Evolutionary conservation across 2,113 vertebrate genomes (phyloP).

Genomic region (Australoheros scitulus): DNA sequence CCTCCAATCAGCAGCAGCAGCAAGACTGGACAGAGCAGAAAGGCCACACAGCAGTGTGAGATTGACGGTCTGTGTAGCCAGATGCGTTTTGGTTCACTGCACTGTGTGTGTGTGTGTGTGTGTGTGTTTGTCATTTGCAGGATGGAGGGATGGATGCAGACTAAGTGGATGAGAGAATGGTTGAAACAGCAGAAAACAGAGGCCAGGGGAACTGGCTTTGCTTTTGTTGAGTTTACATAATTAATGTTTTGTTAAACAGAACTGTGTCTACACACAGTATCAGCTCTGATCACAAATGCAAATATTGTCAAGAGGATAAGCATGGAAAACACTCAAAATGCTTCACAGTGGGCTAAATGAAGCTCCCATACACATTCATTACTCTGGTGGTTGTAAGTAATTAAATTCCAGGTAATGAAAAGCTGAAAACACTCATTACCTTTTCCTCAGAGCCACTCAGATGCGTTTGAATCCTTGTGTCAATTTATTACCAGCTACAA

Average conservation of each 20-base stretch:
- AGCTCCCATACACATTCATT: constrained; percentile 29
- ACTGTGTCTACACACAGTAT: constrained; percentile 59
- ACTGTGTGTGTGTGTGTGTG: constrained; percentile 31
- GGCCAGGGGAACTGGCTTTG: constrained; percentile 47
- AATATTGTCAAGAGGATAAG: constrained; percentile 64
- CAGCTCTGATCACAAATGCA: constrained; percentile 67
- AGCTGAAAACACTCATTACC: constrained; percentile 31
- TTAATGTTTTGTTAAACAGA: constrained; percentile 71
- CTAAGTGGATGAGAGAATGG: neutral
- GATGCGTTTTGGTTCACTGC: constrained; percentile 59
- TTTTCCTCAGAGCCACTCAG: constrained; percentile 25
- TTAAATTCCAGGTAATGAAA: constrained; percentile 61
- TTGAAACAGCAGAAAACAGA: neutral
- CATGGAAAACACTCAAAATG: constrained; percentile 46
- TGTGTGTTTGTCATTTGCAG: constrained; percentile 45
- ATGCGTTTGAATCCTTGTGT: constrained; percentile 3
- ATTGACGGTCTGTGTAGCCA: constrained; percentile 58
- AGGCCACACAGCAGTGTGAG: constrained; percentile 64
- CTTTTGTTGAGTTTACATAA: constrained; percentile 70
- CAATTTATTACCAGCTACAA: constrained; percentile 11
- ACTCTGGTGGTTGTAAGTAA: constrained; percentile 28
- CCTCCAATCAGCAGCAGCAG: constrained; percentile 66
- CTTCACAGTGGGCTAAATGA: constrained; percentile 26
- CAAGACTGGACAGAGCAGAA: constrained; percentile 55
- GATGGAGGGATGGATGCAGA: constrained; percentile 40